Percentiles rank a stretch among this genome's conserved stretches.
Conservation (phyloP, 2,888 invertebrate genomes). For the Beris morrisii region DNA sequence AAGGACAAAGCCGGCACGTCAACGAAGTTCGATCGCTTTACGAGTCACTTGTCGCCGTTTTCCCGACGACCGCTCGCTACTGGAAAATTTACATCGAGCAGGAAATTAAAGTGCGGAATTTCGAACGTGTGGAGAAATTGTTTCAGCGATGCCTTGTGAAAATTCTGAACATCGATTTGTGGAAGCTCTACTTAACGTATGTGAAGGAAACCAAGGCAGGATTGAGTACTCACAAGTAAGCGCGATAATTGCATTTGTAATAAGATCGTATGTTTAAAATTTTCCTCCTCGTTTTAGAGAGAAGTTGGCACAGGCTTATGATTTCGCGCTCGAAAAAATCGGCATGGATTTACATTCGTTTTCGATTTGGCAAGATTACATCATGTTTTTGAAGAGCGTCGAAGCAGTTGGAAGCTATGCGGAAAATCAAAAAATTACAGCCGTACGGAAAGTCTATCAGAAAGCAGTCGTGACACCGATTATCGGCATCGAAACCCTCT, state of each 20-base stretch:
- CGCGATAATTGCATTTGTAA: conserved; percentile 42
- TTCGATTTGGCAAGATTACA: conserved; percentile 97
- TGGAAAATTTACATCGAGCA: conserved; percentile 99
- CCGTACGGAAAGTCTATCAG: conserved; percentile 96
- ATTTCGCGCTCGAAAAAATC: conserved; percentile 98
- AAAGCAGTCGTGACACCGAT: conserved; percentile 95
- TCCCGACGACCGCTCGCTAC: conserved; percentile 94
- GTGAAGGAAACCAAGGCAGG: conserved; percentile 97
- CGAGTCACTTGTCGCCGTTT: conserved; percentile 90
- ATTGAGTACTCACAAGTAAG: conserved; percentile 89
- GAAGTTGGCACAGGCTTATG: conserved; percentile 99
- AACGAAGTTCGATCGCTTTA: conserved; percentile 90
- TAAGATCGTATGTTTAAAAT: background rate
- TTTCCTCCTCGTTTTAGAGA: conserved; percentile 66
- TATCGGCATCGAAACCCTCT: conserved; percentile 92
- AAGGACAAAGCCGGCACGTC: conserved; percentile 84
- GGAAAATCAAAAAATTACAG: conserved; percentile 98
- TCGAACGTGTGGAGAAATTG: conserved; percentile 98
- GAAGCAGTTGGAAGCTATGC: conserved; percentile 99
- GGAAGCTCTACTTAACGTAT: conserved; percentile 97
- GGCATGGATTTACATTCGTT: conserved; percentile 98
- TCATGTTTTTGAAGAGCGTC: conserved; percentile 91
- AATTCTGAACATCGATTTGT: conserved; percentile 97
- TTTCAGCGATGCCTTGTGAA: conserved; percentile 98
- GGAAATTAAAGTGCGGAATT: conserved; percentile 96